Evolutionary conservation across 2,888 invertebrate genomes (phyloP), one percentile per base, ranked within the genome.

Genomic region (Psococerastis gibbosa): DNA sequence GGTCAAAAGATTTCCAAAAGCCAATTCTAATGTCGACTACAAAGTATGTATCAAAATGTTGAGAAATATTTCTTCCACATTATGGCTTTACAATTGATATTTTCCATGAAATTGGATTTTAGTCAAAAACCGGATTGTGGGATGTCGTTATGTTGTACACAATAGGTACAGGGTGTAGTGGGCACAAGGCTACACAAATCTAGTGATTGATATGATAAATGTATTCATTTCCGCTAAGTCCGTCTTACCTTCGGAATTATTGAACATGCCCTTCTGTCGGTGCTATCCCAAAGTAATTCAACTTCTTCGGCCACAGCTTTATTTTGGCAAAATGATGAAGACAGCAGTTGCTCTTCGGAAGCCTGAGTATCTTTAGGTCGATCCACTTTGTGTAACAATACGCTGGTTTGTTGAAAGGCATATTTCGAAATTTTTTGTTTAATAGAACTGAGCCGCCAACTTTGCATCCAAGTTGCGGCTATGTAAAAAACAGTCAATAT

Each of bases 401-500:
- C 38, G n/a, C 55, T 53, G 4, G 53, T 54, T 46, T 53, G 52
- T 22, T 52, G 52, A 22, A 51, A 45, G 6, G 52, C 47, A 27
- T 54, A 47, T 22, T 52, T 47, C 33, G 70, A 67, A 41, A 85
- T 67, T 53, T 78, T 77, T 53, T 71, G 69, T 55, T 73, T 70
- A 48, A 83, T 69, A 20, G 74, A 71, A 43, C 74, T 71, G 49
- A 84, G 70, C 44, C 80, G 70, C 78, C 81, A 80, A 57, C 81
- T 76, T 62, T 83, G 84, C 52, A 83, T 64, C 60, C 80, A 75
- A 49, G 85, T 85, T 56, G 84, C 78, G 56, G 82, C 77, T 65
- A 81, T 76, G 60, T 85, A 85, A 62, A 78, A 81, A 43, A 85
- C 64, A 32, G 85, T 84, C 54, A 85, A 70, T 59, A 85, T 62